phyloP scores from a whole-genome alignment of 2,797 vertebrate genomes.

The Hippopotamyrus pictus region DNA sequence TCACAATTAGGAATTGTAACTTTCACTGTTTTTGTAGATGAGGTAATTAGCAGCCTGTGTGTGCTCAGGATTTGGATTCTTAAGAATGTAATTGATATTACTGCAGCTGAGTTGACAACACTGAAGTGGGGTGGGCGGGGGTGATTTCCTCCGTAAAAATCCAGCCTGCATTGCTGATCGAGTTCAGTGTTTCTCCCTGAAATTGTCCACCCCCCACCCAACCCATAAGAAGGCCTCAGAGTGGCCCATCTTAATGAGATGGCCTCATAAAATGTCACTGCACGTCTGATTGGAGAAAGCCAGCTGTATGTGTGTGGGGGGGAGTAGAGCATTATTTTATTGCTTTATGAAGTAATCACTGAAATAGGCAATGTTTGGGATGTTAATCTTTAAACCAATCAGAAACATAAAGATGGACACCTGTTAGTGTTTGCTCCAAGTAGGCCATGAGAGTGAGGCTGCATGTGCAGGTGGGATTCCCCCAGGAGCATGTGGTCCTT shows the following conservation, averaged over 20 bases:
- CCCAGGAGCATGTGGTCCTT: not conserved
- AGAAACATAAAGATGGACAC: constrained; percentile 19
- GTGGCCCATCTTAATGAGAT: not conserved
- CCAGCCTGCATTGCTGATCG: not conserved
- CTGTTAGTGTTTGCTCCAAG: not conserved
- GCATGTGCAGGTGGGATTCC: constrained; percentile 12
- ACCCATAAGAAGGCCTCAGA: not conserved
- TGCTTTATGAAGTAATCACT: constrained; percentile 13
- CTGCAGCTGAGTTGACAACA: not conserved
- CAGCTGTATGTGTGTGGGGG: constrained; percentile 5
- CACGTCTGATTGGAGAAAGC: not conserved
- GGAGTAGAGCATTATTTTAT: constrained; percentile 22
- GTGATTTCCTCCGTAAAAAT: not conserved
- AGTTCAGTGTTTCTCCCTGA: not conserved
- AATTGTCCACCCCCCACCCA: not conserved
- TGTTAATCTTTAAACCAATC: constrained; percentile 25
- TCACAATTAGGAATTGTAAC: not conserved
- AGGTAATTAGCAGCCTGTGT: not conserved
- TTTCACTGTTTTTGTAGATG: not conserved
- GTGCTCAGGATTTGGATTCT: not conserved
- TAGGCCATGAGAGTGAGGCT: not conserved
- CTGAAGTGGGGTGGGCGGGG: not conserved
- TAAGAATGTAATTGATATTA: not conserved
- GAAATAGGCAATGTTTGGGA: constrained; percentile 23
- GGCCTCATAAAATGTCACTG: not conserved